Conservation (phyloP, 2,888 invertebrate species). For the Hyles lineata region DNA sequence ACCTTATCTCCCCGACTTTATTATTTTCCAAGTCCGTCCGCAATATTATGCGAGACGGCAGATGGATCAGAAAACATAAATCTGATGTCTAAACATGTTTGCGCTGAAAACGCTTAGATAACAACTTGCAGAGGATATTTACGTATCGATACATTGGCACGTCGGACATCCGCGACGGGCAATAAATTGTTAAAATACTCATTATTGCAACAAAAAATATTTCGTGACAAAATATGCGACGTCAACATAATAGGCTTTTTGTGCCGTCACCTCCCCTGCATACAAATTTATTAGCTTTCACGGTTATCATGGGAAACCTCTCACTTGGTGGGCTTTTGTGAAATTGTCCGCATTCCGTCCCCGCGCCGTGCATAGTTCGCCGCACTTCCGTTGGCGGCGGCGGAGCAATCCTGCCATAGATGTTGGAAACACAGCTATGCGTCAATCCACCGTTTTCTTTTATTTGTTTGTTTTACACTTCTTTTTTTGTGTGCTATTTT, state of each 20-base stretch:
- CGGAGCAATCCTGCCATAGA: slow-evolving; percentile 60
- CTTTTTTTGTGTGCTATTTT: neutral
- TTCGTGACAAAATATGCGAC: slow-evolving; percentile 29
- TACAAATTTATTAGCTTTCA: slow-evolving; percentile 77
- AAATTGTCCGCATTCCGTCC: slow-evolving; percentile 75
- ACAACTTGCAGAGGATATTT: slow-evolving; percentile 54
- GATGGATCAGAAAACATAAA: slow-evolving; percentile 82
- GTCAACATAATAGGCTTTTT: slow-evolving; percentile 59
- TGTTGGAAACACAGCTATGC: slow-evolving; percentile 64
- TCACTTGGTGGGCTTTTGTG: slow-evolving; percentile 74
- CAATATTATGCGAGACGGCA: slow-evolving; percentile 79
- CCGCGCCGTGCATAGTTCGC: slow-evolving; percentile 67
- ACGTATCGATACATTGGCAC: slow-evolving; percentile 33
- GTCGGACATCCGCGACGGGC: slow-evolving; percentile 30
- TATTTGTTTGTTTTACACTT: slow-evolving; percentile 41
- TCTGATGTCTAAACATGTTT: slow-evolving; percentile 79
- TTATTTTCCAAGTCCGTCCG: slow-evolving; percentile 78
- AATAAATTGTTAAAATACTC: slow-evolving; percentile 25
- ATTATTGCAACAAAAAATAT: slow-evolving; percentile 37
- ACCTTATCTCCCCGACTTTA: slow-evolving; percentile 74
- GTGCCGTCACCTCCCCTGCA: slow-evolving; percentile 65
- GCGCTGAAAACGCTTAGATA: slow-evolving; percentile 59
- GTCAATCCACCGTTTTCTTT: slow-evolving; percentile 52
- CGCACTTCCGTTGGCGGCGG: slow-evolving; percentile 63
- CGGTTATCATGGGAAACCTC: slow-evolving; percentile 74